phyloP scores from a whole-genome alignment of 2,797 vertebrate species.

The Melanotaenia maccullochi region DNA sequence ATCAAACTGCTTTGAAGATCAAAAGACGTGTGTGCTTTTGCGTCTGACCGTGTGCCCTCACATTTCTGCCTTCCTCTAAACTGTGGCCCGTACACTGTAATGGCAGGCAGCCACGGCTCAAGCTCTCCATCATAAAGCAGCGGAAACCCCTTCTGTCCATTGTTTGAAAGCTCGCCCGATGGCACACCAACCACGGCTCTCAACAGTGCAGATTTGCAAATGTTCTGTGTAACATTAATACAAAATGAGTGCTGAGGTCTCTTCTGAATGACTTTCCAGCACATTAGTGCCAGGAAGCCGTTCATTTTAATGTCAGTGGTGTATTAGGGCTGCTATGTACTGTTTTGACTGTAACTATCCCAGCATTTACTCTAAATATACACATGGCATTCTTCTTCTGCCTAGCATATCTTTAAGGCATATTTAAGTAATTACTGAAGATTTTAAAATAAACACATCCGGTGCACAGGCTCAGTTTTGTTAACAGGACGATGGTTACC shows the following conservation, averaged over 20 bases:
- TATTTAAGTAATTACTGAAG: conserved; percentile 78
- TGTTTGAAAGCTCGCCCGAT: conserved; percentile 71
- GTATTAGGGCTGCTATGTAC: conserved; percentile 70
- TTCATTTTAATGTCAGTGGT: conserved; percentile 76
- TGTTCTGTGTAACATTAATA: conserved; percentile 76
- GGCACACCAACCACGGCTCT: conserved; percentile 60
- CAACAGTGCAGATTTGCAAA: conserved; percentile 58
- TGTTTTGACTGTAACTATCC: conserved; percentile 78
- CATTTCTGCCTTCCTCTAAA: conserved; percentile 55
- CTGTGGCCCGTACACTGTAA: conserved; percentile 34
- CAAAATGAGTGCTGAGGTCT: conserved; percentile 71
- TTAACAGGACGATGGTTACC: conserved; percentile 63
- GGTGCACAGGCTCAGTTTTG: conserved; percentile 64
- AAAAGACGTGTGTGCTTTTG: conserved; percentile 51
- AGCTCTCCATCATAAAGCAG: conserved; percentile 72
- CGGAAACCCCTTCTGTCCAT: conserved; percentile 66
- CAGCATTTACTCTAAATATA: conserved; percentile 79
- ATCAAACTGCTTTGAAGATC: conserved; percentile 61
- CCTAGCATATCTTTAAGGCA: conserved; percentile 72
- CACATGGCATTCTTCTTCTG: conserved; percentile 72
- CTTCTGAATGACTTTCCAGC: conserved; percentile 75
- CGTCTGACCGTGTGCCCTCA: conserved; percentile 33
- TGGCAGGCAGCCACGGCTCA: conserved; percentile 57
- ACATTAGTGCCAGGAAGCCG: conserved; percentile 78
- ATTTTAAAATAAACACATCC: conserved; percentile 80